Conservation (phyloP, 2,113 vertebrate species). For the Coptodon rendalli region DNA sequence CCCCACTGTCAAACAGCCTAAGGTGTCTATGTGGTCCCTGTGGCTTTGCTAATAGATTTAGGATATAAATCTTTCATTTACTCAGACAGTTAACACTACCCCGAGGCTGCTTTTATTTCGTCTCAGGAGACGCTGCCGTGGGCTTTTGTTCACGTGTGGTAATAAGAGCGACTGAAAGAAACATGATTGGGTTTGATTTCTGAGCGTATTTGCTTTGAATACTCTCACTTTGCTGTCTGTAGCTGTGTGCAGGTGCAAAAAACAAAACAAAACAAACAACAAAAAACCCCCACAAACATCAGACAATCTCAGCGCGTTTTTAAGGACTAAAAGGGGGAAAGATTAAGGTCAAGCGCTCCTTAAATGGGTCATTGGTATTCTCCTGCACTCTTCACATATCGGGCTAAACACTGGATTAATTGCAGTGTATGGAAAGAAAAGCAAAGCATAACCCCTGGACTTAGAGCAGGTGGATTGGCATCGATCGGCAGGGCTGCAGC, state of each 20-base stretch:
- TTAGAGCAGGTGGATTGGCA: slow-evolving; percentile 63
- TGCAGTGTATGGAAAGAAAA: slow-evolving; percentile 65
- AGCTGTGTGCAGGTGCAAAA: neutral
- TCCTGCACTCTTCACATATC: slow-evolving; percentile 39
- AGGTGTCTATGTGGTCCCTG: slow-evolving; percentile 48
- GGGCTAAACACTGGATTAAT: slow-evolving; percentile 70
- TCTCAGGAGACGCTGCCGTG: slow-evolving; percentile 46
- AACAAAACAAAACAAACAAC: neutral
- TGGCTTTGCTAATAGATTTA: slow-evolving; percentile 69
- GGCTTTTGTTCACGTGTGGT: slow-evolving; percentile 22
- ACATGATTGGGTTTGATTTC: slow-evolving; percentile 12
- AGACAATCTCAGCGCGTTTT: slow-evolving; percentile 1
- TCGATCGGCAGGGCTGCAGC: slow-evolving; percentile 59
- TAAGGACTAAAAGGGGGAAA: slow-evolving; percentile 8
- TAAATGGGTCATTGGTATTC: slow-evolving; percentile 73
- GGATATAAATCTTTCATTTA: slow-evolving; percentile 74
- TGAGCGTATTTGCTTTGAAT: neutral
- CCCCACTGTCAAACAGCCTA: slow-evolving; percentile 11
- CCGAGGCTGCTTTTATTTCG: slow-evolving; percentile 45
- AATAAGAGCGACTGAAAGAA: slow-evolving; percentile 1
- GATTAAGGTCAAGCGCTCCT: slow-evolving; percentile 40
- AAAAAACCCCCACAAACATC: fast-evolving
- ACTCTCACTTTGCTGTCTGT: neutral
- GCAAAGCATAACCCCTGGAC: slow-evolving; percentile 65
- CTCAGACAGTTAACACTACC: slow-evolving; percentile 66